These are phyloP conservation scores for Zoanthus sociatus DNA, from an alignment of 92 coral and sea anemone genomes.

Conservation along the genomic window DNA sequence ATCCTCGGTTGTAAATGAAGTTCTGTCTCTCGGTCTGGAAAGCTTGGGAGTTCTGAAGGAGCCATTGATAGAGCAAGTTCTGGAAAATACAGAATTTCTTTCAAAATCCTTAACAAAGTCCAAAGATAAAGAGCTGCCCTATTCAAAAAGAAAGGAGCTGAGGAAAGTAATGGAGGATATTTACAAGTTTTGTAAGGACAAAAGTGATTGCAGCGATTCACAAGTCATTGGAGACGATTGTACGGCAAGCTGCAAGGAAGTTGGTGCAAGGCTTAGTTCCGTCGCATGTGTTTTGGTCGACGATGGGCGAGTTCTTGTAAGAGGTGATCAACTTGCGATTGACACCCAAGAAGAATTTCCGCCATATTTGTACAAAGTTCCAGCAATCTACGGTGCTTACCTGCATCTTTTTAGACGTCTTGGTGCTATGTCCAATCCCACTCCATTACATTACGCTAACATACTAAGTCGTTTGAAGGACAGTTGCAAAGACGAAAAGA, in stretches of 20 bases:
- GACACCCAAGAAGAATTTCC: slow-evolving; percentile 53
- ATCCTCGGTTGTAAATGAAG: slow-evolving; percentile 54
- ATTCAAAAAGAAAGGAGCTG: slow-evolving; percentile 40
- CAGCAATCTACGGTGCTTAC: slow-evolving; percentile 70
- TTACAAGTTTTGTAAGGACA: slow-evolving; percentile 58
- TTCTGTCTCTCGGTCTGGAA: neutral
- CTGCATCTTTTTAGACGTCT: slow-evolving; percentile 80
- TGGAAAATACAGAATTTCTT: slow-evolving; percentile 58
- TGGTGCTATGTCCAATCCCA: slow-evolving; percentile 85
- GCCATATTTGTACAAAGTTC: slow-evolving; percentile 83
- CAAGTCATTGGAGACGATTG: slow-evolving; percentile 43
- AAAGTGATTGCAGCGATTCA: slow-evolving; percentile 31
- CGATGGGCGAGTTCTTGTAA: slow-evolving; percentile 77
- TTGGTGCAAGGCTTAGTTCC: slow-evolving; percentile 42
- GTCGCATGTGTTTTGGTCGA: slow-evolving; percentile 73
- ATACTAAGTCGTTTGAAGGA: slow-evolving; percentile 60
- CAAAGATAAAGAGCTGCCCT: slow-evolving; percentile 64
- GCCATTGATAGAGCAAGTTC: slow-evolving; percentile 74
- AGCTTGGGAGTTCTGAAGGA: slow-evolving; percentile 52
- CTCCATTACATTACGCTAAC: slow-evolving; percentile 78
- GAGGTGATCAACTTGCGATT: slow-evolving; percentile 83
- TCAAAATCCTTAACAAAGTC: slow-evolving; percentile 45
- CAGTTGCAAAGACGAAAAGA: slow-evolving; percentile 56
- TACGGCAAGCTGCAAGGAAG: slow-evolving; percentile 39
- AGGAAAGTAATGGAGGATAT: slow-evolving; percentile 63